These are phyloP conservation scores for Oncorhynchus gorbuscha DNA, from an alignment of 2,113 vertebrate genomes.

Conservation along the genomic window DNA sequence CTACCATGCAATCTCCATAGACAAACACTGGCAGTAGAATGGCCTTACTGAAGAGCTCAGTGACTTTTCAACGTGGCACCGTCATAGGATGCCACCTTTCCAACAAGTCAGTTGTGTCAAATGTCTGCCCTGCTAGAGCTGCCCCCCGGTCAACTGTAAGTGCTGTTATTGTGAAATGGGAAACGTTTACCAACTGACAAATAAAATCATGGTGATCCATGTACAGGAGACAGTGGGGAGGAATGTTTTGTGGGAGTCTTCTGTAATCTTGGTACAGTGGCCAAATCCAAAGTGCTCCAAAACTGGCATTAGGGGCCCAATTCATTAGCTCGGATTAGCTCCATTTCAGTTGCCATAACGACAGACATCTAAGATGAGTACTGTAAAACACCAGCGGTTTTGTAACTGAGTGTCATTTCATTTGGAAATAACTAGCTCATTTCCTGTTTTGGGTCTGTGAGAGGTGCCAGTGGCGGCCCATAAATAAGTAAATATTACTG, in stretches of 20 bases:
- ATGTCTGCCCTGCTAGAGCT: no score
- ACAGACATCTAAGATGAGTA: not conserved
- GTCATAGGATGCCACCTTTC: no score
- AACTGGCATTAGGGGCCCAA: not conserved
- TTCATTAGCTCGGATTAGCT: not conserved
- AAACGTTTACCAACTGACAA: not conserved
- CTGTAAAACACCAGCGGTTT: not conserved
- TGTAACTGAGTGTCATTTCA: not conserved
- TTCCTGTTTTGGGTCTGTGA: not conserved
- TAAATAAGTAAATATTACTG: not conserved
- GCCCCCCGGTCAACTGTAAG: no score
- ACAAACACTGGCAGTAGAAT: no score
- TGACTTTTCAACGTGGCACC: no score
- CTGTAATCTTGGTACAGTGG: not conserved
- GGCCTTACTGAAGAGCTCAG: no score
- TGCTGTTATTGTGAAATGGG: no score
- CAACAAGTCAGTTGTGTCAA: no score
- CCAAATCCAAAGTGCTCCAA: not conserved
- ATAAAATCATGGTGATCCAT: not conserved
- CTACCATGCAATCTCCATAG: no score
- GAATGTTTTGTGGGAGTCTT: not conserved
- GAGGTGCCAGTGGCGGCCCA: not conserved
- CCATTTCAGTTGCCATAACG: not conserved
- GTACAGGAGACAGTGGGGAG: not conserved
- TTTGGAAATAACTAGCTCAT: not conserved